phyloP scores from a whole-genome alignment of 2,797 vertebrate genomes.

The Austrolebias charrua region DNA sequence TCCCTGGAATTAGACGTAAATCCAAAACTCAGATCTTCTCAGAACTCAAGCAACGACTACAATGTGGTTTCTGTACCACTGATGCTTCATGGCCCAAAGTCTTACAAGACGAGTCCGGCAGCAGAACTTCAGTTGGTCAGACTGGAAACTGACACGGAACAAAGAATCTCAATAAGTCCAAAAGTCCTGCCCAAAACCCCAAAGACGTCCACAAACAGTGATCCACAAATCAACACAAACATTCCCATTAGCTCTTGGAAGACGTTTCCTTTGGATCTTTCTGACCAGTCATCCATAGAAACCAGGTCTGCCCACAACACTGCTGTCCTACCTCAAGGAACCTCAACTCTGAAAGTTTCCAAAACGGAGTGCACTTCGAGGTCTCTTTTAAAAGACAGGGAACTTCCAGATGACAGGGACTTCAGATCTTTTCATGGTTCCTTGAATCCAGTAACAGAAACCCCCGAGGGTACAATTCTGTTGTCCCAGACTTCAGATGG shows the following conservation, averaged over 20 bases:
- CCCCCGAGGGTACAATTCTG: background rate
- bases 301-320: background rate
- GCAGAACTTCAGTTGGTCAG: slow-evolving; percentile 1
- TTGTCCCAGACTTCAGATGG: background rate
- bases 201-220: slow-evolving; percentile 8
- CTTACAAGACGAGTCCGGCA: slow-evolving; percentile 1
- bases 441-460: slow-evolving; percentile 2
- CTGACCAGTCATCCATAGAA: slow-evolving; percentile 1
- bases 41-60: background rate
- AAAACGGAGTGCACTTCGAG: background rate
- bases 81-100: slow-evolving; percentile 1
- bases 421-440: background rate
- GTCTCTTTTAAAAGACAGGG: slow-evolving; percentile 4
- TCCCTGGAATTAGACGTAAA: slow-evolving; percentile 5
- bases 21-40: background rate
- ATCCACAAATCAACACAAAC: slow-evolving; percentile 4
- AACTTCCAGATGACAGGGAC: slow-evolving; percentile 2
- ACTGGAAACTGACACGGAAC: slow-evolving; percentile 1
- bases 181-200: slow-evolving; percentile 5
- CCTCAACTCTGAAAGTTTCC: slow-evolving; percentile 2
- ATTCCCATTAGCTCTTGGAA: slow-evolving; percentile 5
- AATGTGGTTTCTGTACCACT: background rate
- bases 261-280: slow-evolving; percentile 7
- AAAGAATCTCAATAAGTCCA: slow-evolving; percentile 10
- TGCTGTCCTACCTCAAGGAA: background rate